These are phyloP conservation scores for Drosophila sucinea DNA, from an alignment of 1,140 invertebrate species.

Conservation along the genomic window DNA sequence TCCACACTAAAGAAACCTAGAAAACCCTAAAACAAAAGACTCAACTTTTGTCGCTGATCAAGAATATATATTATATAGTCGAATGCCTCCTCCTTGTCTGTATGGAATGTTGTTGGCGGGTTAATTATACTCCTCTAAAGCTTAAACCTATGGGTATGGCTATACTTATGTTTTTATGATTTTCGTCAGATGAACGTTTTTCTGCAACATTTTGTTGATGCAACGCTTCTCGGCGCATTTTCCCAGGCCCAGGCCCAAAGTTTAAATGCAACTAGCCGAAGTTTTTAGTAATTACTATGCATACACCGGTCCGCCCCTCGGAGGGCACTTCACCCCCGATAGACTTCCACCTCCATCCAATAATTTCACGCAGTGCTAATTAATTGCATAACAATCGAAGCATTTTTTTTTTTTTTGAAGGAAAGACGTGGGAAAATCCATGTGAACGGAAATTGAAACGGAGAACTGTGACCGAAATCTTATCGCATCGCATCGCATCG, in stretches of 20 bases:
- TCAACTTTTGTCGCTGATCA: too few species aligned
- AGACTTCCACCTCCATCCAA: slow-evolving; percentile 23
- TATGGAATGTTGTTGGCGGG: too few species aligned
- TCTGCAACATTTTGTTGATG: slow-evolving; percentile 15
- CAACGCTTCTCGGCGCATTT: slow-evolving; percentile 42
- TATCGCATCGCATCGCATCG: slow-evolving; percentile 68
- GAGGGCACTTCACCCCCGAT: neutral
- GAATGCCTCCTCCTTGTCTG: too few species aligned
- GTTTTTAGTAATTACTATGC: slow-evolving; percentile 62
- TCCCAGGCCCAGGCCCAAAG: slow-evolving; percentile 61
- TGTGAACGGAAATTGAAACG: slow-evolving; percentile 38
- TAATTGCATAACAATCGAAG: slow-evolving; percentile 74
- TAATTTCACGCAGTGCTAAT: slow-evolving; percentile 80
- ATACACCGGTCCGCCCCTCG: slow-evolving; percentile 38
- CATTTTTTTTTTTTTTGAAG: slow-evolving; percentile 43
- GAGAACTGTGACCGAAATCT: slow-evolving; percentile 17
- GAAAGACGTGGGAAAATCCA: slow-evolving; percentile 63
- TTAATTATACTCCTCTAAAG: too few species aligned
- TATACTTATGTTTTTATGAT: neutral
- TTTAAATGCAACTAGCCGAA: slow-evolving; percentile 13
- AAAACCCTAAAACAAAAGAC: too few species aligned
- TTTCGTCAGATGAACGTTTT: neutral
- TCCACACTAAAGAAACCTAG: too few species aligned
- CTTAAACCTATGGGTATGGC: too few species aligned
- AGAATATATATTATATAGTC: too few species aligned